Conservation (phyloP, 2,888 invertebrate genomes). For the Agonopterix arenella region DNA sequence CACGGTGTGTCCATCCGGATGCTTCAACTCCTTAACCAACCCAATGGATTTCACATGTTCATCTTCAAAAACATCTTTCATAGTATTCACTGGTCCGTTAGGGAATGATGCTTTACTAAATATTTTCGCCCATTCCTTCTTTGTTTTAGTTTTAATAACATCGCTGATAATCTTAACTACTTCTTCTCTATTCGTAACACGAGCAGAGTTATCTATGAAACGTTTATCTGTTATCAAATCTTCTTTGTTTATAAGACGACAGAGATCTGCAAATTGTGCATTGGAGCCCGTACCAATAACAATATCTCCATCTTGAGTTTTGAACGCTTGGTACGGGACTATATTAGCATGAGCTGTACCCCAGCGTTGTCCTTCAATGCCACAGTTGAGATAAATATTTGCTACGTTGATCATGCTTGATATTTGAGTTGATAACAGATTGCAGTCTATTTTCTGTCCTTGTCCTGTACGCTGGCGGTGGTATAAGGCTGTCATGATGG, state of each 20-base stretch:
- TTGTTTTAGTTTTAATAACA: conserved; percentile 78
- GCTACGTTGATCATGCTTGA: conserved; percentile 92
- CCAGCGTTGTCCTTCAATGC: conserved; percentile 85
- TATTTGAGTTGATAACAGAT: conserved; percentile 95
- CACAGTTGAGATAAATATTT: conserved; percentile 92
- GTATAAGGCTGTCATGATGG: conserved; percentile 93
- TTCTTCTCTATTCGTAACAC: conserved; percentile 86
- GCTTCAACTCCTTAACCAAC: conserved; percentile 83
- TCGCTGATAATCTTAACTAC: conserved; percentile 79
- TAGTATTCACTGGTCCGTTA: conserved; percentile 92
- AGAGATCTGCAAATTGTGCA: conserved; percentile 85
- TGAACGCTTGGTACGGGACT: conserved; percentile 95
- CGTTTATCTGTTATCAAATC: conserved; percentile 79
- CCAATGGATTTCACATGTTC: conserved; percentile 86
- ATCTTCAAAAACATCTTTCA: conserved; percentile 91
- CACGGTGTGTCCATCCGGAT: conserved; percentile 82
- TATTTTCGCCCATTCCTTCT: conserved; percentile 83
- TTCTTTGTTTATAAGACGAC: conserved; percentile 77
- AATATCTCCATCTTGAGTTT: conserved; percentile 87
- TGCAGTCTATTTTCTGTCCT: conserved; percentile 96
- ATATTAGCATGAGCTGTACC: conserved; percentile 97
- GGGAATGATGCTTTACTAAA: conserved; percentile 89
- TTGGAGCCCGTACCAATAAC: conserved; percentile 94
- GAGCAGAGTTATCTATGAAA: conserved; percentile 82
- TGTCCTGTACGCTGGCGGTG: conserved; percentile 84